Base-by-base conservation (phyloP, 2,113 vertebrate species). In the Semnornis frantzii region DNA sequence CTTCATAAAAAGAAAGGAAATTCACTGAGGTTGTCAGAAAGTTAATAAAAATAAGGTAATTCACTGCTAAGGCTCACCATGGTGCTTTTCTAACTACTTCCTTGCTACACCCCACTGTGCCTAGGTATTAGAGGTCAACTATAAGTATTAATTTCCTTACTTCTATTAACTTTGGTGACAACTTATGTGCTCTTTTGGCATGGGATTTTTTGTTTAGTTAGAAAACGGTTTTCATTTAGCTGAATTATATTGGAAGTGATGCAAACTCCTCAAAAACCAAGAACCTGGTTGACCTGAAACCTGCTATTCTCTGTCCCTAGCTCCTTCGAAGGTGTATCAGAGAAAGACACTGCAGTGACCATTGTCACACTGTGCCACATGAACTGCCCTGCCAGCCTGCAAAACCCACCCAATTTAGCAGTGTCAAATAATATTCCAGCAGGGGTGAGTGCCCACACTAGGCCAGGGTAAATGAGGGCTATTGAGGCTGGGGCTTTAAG, bases 1-100 rank as follows among this genome's bases (percentile, higher is more conserved):
- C 95, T 48, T 96, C 71, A 96, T 94, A 97, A 95, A 98, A 97
- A 97, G 96, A 97, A 91, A 96, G 93, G 95, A 97, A 97, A 94
- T 96, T 95, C 96, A 94, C 95, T 66, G 84, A 96, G 86, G 92
- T 92, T 97, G 93, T 97, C 95, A 93, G 73, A 80, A 94, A 94
- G 89, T 96, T 97, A 97, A 96, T 94, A 96, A 97, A 96, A 97
- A 95, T 95, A 89, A 93, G 77, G 83, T 93, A 96, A 95, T 83
- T 87, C 94, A 94, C 74, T 31, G 60, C 91, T 90, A 57, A 90
- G 75, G 42, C 93, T 95, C 62, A 80, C 89, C 89, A 75, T 89
- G 48, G 60, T 86, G 93, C 55, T 92, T 88, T 83, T 91, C 91
- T 91, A 93, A 90, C 84, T 79, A 93, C 70, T 89, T 92, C 93